These are phyloP conservation scores for Thalpophila matura DNA, from an alignment of 2,888 invertebrate genomes.

Conservation along the genomic window DNA sequence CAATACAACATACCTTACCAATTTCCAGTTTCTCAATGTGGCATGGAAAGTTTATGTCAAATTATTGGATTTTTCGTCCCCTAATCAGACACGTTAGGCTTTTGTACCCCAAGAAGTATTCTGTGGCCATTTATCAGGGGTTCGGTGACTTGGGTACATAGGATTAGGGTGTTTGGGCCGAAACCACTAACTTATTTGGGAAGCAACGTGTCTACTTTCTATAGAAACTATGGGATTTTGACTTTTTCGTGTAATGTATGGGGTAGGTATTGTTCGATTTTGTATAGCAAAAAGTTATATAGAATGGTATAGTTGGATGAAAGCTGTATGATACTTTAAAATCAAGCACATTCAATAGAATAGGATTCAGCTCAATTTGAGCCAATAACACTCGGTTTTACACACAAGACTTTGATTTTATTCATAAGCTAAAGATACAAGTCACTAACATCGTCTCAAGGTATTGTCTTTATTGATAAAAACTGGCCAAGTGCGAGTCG, in stretches of 20 bases:
- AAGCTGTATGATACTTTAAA: no score
- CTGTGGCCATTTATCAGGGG: constrained; percentile 64
- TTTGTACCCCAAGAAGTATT: constrained; percentile 64
- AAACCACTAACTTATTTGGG: constrained; percentile 33
- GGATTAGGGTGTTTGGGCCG: constrained; percentile 40
- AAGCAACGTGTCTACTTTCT: constrained; percentile 8
- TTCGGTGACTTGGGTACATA: constrained; percentile 40
- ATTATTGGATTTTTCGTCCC: constrained; percentile 77
- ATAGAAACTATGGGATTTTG: neutral
- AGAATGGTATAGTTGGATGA: no score
- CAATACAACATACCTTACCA: constrained; percentile 21
- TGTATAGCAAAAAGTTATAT: neutral
- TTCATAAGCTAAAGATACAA: no score
- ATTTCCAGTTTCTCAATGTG: constrained; percentile 61
- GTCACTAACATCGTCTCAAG: no score
- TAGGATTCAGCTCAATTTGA: no score
- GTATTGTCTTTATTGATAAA: no score
- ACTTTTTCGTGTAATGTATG: neutral
- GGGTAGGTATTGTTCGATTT: neutral
- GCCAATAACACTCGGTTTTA: no score
- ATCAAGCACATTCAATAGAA: no score
- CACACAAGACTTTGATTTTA: no score
- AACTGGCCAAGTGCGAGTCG: no score
- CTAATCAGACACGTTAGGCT: constrained; percentile 72
- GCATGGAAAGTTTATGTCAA: constrained; percentile 74